Evolutionary conservation across 2,113 vertebrate genomes (phyloP).

Genomic region (Hucho hucho): DNA sequence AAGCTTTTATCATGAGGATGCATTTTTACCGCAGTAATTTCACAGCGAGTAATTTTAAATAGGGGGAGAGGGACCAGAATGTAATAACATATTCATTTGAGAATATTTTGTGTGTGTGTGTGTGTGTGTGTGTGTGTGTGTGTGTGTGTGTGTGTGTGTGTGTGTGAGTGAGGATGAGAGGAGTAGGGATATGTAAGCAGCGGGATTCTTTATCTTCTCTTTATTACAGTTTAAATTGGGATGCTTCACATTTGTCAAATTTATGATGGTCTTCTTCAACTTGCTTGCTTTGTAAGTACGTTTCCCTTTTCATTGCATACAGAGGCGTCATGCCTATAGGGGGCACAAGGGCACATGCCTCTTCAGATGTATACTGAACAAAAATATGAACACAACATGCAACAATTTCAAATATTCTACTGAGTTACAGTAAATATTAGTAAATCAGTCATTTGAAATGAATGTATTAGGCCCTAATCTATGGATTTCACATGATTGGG

Average conservation of each 20-base stretch:
- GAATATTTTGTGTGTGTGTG: constrained; percentile 5
- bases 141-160: too few relatives aligned
- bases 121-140: not conserved
- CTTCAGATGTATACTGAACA: too few relatives aligned
- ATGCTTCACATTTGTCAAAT: constrained; percentile 84
- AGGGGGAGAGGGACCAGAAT: constrained; percentile 9
- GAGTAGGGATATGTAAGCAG: constrained; percentile 1
- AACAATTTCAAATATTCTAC: too few relatives aligned
- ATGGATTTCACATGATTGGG: too few relatives aligned
- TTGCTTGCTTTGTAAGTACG: constrained; percentile 87
- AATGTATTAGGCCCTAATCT: too few relatives aligned
- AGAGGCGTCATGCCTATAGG: not conserved
- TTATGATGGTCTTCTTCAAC: constrained; percentile 87
- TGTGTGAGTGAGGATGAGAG: not conserved
- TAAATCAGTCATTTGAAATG: too few relatives aligned
- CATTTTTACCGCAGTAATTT: constrained; percentile 33
- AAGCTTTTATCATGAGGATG: constrained; percentile 12
- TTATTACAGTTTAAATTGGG: constrained; percentile 79
- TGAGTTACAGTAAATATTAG: too few relatives aligned
- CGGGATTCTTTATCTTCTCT: constrained; percentile 33
- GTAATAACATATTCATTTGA: not conserved
- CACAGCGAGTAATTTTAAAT: constrained; percentile 28
- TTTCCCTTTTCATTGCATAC: constrained; percentile 24
- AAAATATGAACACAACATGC: too few relatives aligned
- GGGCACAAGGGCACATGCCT: not conserved